Percentiles rank a stretch among this genome's conserved stretches.
Evolutionary conservation across 1,140 invertebrate genomes (phyloP).

Genomic region (Fopius arisanus): DNA sequence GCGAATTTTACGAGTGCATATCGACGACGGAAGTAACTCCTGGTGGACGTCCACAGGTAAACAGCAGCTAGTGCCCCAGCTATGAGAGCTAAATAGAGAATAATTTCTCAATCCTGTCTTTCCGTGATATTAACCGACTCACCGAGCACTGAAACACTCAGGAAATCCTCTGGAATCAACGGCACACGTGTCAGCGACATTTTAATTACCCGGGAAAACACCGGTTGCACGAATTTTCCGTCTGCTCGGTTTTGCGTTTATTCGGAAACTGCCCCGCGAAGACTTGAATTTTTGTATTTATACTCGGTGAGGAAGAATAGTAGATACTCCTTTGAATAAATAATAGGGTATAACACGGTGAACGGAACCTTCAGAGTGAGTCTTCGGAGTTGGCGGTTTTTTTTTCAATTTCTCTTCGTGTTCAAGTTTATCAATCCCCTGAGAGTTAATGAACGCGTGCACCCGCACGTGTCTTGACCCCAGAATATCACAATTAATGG

Average conservation of each 20-base stretch:
- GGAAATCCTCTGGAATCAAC: background rate
- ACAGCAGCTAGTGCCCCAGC: background rate
- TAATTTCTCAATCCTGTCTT: background rate
- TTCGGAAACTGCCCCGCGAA: background rate
- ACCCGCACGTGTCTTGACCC: background rate
- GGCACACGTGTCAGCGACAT: background rate
- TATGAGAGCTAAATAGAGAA: background rate
- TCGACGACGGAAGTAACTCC: background rate
- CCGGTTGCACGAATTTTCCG: background rate
- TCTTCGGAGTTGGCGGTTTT: too few species aligned
- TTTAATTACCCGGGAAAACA: background rate
- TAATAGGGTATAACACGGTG: too few species aligned
- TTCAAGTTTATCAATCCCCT: too few species aligned
- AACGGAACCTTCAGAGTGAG: too few species aligned
- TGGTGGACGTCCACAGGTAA: too few species aligned
- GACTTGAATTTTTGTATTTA: background rate
- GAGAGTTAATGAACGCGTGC: too few species aligned
- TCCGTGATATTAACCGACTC: background rate
- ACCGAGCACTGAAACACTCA: background rate
- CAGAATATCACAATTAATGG: background rate
- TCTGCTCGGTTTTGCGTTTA: background rate
- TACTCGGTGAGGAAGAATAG: background rate
- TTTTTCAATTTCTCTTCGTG: too few species aligned
- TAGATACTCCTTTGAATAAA: background rate
- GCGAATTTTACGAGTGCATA: slow-evolving; percentile 27